A percentile compares a stretch with the other conserved stretches of the same genome.
phyloP scores from a whole-genome alignment of 1,140 invertebrate genomes.

The Ostrea edulis region DNA sequence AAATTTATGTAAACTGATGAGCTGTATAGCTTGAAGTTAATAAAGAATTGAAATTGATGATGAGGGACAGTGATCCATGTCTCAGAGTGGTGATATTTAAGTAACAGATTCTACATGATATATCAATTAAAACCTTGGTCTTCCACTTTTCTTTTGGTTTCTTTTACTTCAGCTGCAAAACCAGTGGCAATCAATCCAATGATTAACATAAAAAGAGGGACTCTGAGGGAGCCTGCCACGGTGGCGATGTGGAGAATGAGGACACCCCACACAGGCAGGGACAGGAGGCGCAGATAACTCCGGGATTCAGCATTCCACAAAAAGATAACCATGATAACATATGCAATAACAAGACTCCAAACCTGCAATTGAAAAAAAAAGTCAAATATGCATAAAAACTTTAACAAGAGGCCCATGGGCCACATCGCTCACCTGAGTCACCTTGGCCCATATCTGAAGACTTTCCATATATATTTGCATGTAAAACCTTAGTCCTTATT shows the following conservation, averaged over 20 bases:
- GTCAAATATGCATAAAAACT: background rate
- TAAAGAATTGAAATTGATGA: too few relatives aligned
- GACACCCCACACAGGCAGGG: slow-evolving; percentile 77
- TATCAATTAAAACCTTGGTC: slow-evolving; percentile 1
- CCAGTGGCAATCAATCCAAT: slow-evolving; percentile 79
- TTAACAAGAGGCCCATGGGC: too few relatives aligned
- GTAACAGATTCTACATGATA: background rate
- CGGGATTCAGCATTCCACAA: slow-evolving; percentile 72
- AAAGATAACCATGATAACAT: slow-evolving; percentile 73
- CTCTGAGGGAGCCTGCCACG: slow-evolving; percentile 79
- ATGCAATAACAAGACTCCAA: slow-evolving; percentile 74
- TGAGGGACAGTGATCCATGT: too few relatives aligned
- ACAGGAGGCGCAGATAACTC: slow-evolving; percentile 67
- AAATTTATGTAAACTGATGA: too few relatives aligned
- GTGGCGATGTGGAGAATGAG: slow-evolving; percentile 78
- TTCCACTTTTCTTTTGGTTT: slow-evolving; percentile 56
- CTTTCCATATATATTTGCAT: too few relatives aligned
- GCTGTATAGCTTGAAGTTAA: too few relatives aligned
- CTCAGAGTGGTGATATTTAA: too few relatives aligned
- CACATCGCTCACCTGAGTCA: too few relatives aligned
- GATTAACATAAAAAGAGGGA: slow-evolving; percentile 78
- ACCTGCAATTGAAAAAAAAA: slow-evolving; percentile 65
- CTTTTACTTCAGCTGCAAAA: slow-evolving; percentile 70
- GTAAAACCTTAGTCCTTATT: too few relatives aligned
- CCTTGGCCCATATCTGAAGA: too few relatives aligned